Conservation (phyloP, 92 coral and sea anemone species). For the Porites rus region DNA sequence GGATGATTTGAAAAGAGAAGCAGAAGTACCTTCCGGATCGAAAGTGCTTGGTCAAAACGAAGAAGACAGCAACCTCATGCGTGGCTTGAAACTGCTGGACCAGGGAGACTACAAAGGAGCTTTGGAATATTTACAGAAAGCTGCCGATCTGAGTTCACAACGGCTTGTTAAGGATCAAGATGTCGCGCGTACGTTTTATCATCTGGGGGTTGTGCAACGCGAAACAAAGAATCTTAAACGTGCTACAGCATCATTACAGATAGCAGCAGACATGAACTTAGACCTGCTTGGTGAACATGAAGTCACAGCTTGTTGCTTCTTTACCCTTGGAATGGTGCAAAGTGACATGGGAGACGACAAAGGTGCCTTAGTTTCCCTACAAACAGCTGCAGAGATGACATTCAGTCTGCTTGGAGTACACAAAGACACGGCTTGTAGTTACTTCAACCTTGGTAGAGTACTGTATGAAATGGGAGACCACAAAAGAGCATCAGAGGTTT, state of each 20-base stretch:
- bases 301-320: not conserved
- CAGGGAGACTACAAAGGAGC: not conserved
- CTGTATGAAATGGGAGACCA: not conserved
- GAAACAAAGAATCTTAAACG: not conserved
- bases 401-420: slow-evolving; percentile 1
- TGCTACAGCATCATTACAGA: not conserved
- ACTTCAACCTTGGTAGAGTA: not conserved
- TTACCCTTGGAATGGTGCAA: not conserved
- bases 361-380: not conserved
- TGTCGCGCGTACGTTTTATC: not conserved
- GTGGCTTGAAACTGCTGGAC: too few species aligned
- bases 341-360: not conserved
- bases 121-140: not conserved
- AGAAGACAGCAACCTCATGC: too few species aligned
- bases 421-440: not conserved
- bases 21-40: too few species aligned
- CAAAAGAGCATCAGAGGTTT: not conserved
- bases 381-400: not conserved
- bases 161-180: not conserved
- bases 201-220: not conserved
- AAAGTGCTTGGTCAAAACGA: too few species aligned
- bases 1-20: too few species aligned
- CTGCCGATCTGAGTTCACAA: not conserved
- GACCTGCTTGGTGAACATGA: not conserved
- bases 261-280: not conserved